These are phyloP conservation scores for Oreochromis aureus DNA, from an alignment of 2,113 vertebrate genomes.

Conservation along the genomic window DNA sequence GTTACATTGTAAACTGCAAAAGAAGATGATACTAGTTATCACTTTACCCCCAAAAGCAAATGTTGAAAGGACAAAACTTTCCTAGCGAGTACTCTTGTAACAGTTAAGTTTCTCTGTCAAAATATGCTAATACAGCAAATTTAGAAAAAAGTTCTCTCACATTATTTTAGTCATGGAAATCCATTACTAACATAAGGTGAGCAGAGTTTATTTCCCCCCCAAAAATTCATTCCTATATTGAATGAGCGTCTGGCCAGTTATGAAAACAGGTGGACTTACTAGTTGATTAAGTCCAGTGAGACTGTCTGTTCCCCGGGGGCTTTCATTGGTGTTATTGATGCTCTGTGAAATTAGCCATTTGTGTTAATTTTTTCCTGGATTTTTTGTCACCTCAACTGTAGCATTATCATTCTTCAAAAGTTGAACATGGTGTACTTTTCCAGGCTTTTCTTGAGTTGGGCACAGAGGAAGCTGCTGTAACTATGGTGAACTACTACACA, in stretches of 20 bases:
- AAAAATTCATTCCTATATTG: not conserved
- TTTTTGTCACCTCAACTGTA: not conserved
- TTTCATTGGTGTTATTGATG: not conserved
- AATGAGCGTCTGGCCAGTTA: not conserved
- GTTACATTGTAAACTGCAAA: not conserved
- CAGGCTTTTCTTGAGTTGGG: conserved; percentile 96
- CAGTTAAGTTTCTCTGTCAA: not conserved
- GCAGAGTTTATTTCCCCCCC: not conserved
- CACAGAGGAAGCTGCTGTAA: conserved; percentile 94
- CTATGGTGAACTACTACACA: conserved; percentile 97
- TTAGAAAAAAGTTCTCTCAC: not conserved
- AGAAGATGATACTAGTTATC: not conserved
- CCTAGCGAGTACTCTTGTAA: not conserved
- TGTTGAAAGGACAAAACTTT: not conserved
- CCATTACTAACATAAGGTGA: not conserved
- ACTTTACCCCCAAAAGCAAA: not conserved
- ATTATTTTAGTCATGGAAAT: not conserved
- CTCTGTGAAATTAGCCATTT: not conserved
- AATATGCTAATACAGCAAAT: not conserved
- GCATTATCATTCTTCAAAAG: not conserved
- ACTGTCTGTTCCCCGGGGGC: not conserved
- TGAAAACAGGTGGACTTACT: not conserved
- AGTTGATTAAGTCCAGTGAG: not conserved
- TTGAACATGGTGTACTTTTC: conserved; percentile 2
- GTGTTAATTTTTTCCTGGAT: not conserved